phyloP scores from a whole-genome alignment of 2,888 invertebrate species.

The Rhagium mordax region DNA sequence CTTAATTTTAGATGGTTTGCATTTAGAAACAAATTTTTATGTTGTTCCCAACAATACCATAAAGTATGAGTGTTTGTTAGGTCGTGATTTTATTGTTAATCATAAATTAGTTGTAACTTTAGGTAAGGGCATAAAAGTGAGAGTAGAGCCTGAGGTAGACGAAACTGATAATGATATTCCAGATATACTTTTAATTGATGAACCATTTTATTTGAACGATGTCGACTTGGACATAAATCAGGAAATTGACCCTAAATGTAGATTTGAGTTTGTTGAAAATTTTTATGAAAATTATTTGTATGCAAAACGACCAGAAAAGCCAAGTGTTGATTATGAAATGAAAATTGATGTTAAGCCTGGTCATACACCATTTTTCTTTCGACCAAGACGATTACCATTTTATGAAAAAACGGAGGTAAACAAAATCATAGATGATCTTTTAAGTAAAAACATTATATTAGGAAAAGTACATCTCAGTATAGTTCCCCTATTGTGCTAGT shows the following conservation, averaged over 20 bases:
- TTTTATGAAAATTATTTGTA: background rate
- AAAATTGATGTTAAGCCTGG: slow-evolving; percentile 9
- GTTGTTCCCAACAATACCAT: background rate
- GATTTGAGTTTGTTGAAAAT: background rate
- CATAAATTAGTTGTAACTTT: background rate
- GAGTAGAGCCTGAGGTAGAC: background rate
- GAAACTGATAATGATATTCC: no score
- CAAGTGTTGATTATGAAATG: slow-evolving; percentile 17
- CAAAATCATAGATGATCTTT: slow-evolving; percentile 38
- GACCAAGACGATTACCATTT: slow-evolving; percentile 36
- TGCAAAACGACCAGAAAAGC: background rate
- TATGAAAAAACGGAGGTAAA: slow-evolving; percentile 38
- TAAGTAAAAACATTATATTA: slow-evolving; percentile 33
- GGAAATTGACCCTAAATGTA: background rate
- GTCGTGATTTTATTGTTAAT: background rate
- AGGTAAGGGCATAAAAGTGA: background rate
- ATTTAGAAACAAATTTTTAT: no score
- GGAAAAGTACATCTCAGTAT: slow-evolving; percentile 34
- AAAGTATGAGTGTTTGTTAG: background rate
- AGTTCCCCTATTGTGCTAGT: slow-evolving; percentile 32
- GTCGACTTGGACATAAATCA: background rate
- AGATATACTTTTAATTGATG: no score
- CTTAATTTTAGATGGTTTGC: no score
- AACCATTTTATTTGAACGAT: background rate
- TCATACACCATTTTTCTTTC: slow-evolving; percentile 30